Conservation (phyloP, 2,888 invertebrate genomes). For the Brenthis ino region DNA sequence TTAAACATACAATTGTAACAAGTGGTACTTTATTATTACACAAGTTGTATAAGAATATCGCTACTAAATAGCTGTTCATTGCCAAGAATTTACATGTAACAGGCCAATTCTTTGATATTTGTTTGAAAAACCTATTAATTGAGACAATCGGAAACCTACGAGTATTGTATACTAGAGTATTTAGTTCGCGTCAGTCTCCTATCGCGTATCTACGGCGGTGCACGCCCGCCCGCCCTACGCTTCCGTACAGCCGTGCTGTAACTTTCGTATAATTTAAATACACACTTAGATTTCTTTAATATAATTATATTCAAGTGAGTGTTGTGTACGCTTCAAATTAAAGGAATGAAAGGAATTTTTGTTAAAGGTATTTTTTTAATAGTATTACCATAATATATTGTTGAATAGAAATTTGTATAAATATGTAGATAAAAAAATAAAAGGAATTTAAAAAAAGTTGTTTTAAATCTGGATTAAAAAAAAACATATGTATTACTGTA, state of each 20-base stretch:
- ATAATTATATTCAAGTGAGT: constrained; percentile 13
- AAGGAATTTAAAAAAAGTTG: too few relatives aligned
- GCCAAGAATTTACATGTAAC: constrained; percentile 40
- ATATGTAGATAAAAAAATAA: not conserved
- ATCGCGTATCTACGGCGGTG: constrained; percentile 49
- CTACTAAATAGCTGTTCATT: constrained; percentile 11
- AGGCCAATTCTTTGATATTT: constrained; percentile 30
- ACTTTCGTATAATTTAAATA: constrained; percentile 11
- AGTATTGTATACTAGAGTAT: constrained; percentile 14
- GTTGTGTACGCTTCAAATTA: constrained; percentile 17
- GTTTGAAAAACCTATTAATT: constrained; percentile 37
- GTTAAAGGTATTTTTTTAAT: constrained; percentile 25
- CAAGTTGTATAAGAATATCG: not conserved
- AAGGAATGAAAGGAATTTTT: constrained; percentile 26
- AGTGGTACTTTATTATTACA: not conserved
- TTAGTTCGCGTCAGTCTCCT: constrained; percentile 49
- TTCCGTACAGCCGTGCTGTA: constrained; percentile 4
- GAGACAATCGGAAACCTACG: constrained; percentile 29
- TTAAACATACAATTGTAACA: too few relatives aligned
- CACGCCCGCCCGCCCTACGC: constrained; percentile 55
- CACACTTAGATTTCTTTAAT: not conserved
- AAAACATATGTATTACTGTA: too few relatives aligned
- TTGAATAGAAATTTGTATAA: not conserved
- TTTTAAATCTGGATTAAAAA: too few relatives aligned
- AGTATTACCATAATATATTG: not conserved